phyloP scores from a whole-genome alignment of 2,888 invertebrate genomes.

The Scrobipalpa atriplicella region DNA sequence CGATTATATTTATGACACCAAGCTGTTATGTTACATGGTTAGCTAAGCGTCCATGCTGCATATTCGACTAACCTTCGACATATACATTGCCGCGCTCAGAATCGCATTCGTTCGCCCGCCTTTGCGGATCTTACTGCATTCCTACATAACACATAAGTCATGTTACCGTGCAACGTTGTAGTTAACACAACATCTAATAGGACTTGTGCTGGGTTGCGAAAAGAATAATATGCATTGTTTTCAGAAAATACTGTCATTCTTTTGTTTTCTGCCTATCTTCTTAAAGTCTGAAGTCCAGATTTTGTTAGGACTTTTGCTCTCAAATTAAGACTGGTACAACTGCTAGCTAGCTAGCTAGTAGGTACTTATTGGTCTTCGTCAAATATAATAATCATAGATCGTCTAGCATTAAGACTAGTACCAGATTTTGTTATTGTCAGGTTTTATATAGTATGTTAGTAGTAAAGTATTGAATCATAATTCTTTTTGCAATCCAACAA shows the following conservation, averaged over 20 bases:
- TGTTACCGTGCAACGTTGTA: constrained; percentile 45
- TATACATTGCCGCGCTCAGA: constrained; percentile 85
- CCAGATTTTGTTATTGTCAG: neutral
- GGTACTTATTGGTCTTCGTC: too few relatives aligned
- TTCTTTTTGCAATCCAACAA: constrained; percentile 15
- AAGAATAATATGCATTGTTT: neutral
- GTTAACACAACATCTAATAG: constrained; percentile 35
- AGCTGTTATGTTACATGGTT: too few relatives aligned
- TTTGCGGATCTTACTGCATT: constrained; percentile 84
- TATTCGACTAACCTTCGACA: constrained; percentile 82
- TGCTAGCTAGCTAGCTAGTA: too few relatives aligned
- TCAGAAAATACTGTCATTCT: too few relatives aligned
- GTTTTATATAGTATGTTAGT: too few relatives aligned
- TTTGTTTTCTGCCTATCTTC: too few relatives aligned
- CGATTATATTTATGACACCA: neutral
- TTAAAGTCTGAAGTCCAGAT: too few relatives aligned
- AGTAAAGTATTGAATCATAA: too few relatives aligned
- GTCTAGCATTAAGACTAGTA: too few relatives aligned
- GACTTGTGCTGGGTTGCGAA: constrained; percentile 2
- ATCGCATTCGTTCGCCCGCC: constrained; percentile 84
- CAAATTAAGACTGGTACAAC: too few relatives aligned
- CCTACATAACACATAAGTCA: constrained; percentile 73
- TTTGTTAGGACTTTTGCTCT: too few relatives aligned
- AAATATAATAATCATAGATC: too few relatives aligned
- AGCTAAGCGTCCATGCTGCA: constrained; percentile 34